Percentiles rank a stretch among this genome's conserved stretches.
Conservation (phyloP, 2,797 vertebrate species). For the Enteromius viviparus region DNA sequence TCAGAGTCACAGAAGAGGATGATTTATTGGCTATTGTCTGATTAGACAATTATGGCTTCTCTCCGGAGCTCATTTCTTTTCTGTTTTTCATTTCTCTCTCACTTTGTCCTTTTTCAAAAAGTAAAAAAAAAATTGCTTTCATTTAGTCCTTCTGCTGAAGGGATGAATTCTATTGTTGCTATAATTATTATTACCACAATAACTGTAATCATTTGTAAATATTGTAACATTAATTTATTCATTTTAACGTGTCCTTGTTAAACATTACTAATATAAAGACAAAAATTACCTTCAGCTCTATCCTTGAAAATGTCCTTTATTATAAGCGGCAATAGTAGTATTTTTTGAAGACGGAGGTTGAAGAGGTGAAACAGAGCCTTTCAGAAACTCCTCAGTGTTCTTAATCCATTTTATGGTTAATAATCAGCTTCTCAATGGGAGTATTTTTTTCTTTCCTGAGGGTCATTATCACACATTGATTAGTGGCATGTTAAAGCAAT, state of each 20-base stretch:
- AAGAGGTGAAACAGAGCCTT: conserved; percentile 30
- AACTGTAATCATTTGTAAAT: neutral
- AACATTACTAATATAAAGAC: neutral
- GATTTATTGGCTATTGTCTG: conserved; percentile 71
- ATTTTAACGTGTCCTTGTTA: neutral
- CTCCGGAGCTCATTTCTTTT: conserved; percentile 53
- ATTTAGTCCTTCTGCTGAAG: neutral
- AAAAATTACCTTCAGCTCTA: neutral
- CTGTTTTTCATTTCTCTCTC: conserved; percentile 30
- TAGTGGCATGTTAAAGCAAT: conserved; percentile 40
- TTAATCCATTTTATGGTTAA: conserved; percentile 28
- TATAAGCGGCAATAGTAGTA: neutral
- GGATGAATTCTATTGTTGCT: neutral
- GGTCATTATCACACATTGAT: conserved; percentile 26
- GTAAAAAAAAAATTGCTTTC: neutral
- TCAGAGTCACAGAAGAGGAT: conserved; percentile 61
- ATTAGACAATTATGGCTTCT: conserved; percentile 69
- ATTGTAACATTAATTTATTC: neutral
- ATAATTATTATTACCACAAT: neutral
- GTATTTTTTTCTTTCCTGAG: neutral
- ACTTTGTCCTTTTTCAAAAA: neutral
- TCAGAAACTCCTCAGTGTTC: conserved; percentile 19
- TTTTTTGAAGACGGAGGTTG: conserved; percentile 12
- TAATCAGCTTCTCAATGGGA: conserved; percentile 25
- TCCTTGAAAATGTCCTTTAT: neutral